phyloP scores from a whole-genome alignment of 2,888 invertebrate species.

The Euplexia lucipara region DNA sequence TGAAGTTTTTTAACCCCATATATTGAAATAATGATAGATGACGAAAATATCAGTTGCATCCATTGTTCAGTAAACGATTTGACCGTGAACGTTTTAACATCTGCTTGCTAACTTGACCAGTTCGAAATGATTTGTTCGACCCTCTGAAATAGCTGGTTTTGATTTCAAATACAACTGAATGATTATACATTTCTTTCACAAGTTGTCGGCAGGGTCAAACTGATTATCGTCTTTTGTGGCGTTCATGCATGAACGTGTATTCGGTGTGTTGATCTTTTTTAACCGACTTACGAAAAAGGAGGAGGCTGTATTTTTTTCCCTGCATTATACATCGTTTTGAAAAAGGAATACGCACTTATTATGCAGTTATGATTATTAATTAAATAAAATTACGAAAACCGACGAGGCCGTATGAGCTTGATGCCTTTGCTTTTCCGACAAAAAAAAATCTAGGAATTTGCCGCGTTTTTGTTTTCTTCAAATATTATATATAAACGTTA shows the following conservation, averaged over 20 bases:
- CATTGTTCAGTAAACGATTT: slow-evolving; percentile 44
- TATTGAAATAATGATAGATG: slow-evolving; percentile 21
- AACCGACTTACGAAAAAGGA: no score
- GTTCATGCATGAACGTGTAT: slow-evolving; percentile 10
- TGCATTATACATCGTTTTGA: no score
- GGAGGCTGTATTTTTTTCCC: no score
- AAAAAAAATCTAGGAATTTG: no score
- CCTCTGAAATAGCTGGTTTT: slow-evolving; percentile 23
- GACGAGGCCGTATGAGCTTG: no score
- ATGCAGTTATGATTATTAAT: no score
- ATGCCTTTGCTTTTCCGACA: no score
- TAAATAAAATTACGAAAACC: no score
- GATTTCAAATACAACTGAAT: slow-evolving; percentile 27
- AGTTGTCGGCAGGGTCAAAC: slow-evolving; percentile 30
- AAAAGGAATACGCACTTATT: no score
- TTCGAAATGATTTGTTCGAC: slow-evolving; percentile 49
- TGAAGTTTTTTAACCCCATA: background rate
- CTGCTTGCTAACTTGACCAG: slow-evolving; percentile 41
- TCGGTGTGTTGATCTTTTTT: background rate
- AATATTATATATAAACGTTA: no score
- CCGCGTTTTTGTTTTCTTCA: no score
- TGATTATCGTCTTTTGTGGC: slow-evolving; percentile 38
- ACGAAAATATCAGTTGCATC: slow-evolving; percentile 43
- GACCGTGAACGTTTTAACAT: slow-evolving; percentile 58
- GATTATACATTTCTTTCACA: slow-evolving; percentile 29